Evolutionary conservation across 2,797 vertebrate genomes (phyloP), one percentile per base, ranked within the genome.

Genomic region (Cynodonichthys magdalenae): DNA sequence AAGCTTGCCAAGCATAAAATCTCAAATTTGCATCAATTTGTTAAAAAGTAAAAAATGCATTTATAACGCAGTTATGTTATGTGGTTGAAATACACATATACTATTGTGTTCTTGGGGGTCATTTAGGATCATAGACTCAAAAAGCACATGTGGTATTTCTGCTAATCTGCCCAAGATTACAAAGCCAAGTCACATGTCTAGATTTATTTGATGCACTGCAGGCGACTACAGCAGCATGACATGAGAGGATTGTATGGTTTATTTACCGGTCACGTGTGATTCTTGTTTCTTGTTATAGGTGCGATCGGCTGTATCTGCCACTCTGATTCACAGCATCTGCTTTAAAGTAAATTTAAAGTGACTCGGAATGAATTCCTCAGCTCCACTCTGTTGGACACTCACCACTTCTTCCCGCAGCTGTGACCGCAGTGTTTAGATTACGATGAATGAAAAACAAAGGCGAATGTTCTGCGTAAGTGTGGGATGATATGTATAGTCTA

Each of bases 401-500:
- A 53, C 44, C 53, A 45, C 57, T 44, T 39, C 58, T 48, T 52
- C 2, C 54, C 48, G 27, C 63, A 59, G 47, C 63, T 62, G 54
- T 9, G 68, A 60, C 54, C 11, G 14, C 7, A 15, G 39, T 82
- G 72, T 81, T 86, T 79, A 75, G 52, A 29, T 66, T 54, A 47
- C 20, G 58, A 84, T 46, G 54, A 74, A 72, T 57, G 56, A 71
- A 76, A 75, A 59, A 81, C 72, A 80, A 54, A 66, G 82, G 73
- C 51, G n/a, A 55, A 77, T 64, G 34, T 2, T 29, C 46, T 70
- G 66, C 72, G 29, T 53, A 77, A 15, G 65, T 27, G 41, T 27
- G 52, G 51, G 24, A 14, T 1, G 59, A 82, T 65, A 68, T 82
- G 83, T 83, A 49, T 84, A 82, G 80, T 83, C 81, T 82, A 58